Base-by-base conservation (phyloP, 92 coral and sea anemone genomes). In the Diadumene lineata region DNA sequence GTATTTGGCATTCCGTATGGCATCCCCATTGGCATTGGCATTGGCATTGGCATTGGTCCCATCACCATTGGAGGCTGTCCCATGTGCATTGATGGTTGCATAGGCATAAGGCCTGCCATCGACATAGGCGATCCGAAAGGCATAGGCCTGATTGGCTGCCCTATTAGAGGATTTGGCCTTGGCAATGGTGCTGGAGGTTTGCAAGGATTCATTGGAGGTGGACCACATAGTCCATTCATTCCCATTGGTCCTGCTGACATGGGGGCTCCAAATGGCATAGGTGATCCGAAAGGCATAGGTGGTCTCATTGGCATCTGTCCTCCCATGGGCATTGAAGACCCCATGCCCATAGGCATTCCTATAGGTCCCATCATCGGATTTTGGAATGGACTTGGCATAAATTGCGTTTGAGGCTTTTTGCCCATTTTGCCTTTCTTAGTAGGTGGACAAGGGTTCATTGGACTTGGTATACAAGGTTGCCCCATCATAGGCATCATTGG, bases 291-390 rank as follows among this genome's bases (percentile, higher is more conserved):
- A 0, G 74, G 74, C 18, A 60, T 60, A 22, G 65, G 65, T 21
- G 65, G 65, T 22, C 65, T 60, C 31, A 82, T 62, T 1, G 71
- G 65, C 23, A 61, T 60, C 27, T 58, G 80, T 13, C 33, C 34
- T 29, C 43, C 57, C 58, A 61, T 74, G 11, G 69, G 79, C 19
- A 43, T 11, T 4, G 62, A 11, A 9, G 69, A 70, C 26, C 70
- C 44, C 60, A 73, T 43, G 28, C 56, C 58, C 61, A 66, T 60
- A 53, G 23, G 87, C 32, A 72, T 34, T 25, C 69, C 81, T 85
- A 68, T 66, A 26, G 91, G 91, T 56, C 68, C 51, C 11, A 51
- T 50, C 53, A 38, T 68, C 44, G 48, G 74, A 1, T 56, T 34
- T 15, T 72, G 81, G 29, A 38, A 38, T 38, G 48, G 64, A 77